Evolutionary conservation across 1,140 invertebrate species (phyloP), one percentile per base, ranked within the genome.

Genomic region (Argopecten irradians): DNA sequence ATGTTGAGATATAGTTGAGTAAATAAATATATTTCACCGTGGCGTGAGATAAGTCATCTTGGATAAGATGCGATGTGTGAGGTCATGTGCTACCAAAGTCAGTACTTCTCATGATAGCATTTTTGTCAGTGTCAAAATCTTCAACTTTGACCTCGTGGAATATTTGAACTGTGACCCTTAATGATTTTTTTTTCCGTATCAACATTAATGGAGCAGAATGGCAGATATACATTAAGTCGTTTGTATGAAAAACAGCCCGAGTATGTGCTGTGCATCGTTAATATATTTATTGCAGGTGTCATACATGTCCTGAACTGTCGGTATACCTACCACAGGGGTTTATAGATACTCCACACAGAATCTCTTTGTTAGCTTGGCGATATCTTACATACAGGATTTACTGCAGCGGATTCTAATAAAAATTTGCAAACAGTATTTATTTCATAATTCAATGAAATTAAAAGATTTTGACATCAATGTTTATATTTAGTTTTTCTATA

Each of bases 71-170:
- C 55, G n/a, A 71, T 71, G 55, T 71, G 55, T 71, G 55, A 16
- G 55, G 55, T 39, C 55, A 16, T 22, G 28, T n/a, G 55, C 28
- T 71, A 28, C 55, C 5, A 5, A 5, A 71, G 55, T 71, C 55
- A 71, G 55, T 11, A 3, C n/a, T 28, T 7, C n/a, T n/a, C 55
- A 71, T 71, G 55, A 71, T 71, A 71, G 55, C n/a, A 71, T 71
- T 71, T 71, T 71, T 71, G 55, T 71, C 55, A 71, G 55, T 71
- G 55, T 71, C 55, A 71, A 71, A 71, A 71, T 71, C 55, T 71
- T 71, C 55, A 71, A 71, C 55, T 71, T 22, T 71, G 55, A 71
- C 55, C 55, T n/a, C 28, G 55, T 71, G 55, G n/a, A 71, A 71
- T 71, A 71, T 71, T 71, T 71, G 55, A n/a, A 28, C 55, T 71